Base-by-base conservation (phyloP, 1,140 invertebrate species). In the Zaprionus capensis region DNA sequence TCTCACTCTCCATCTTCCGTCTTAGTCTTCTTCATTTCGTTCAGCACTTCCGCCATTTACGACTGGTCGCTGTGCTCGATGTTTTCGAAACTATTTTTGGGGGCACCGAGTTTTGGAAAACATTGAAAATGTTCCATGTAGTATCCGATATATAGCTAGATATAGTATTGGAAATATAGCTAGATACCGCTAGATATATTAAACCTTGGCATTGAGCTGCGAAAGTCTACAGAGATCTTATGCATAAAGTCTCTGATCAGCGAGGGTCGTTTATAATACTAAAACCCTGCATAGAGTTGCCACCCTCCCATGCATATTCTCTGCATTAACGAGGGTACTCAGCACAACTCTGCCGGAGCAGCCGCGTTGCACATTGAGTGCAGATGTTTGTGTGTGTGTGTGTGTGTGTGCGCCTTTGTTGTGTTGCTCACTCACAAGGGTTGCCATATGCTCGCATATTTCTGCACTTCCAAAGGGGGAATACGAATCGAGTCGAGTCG, bases 361-460 rank as follows among this genome's bases (percentile, higher is more conserved):
- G 44, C n/a, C 44, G 17, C 44, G 2, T 55, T 61, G 36, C 55
- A 46, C 80, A 74, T 74, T 20, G 46, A 4, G 46, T 81, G 58
- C 59, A 76, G 59, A 76, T 76, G 68, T 41, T 41, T 57, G 71
- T 49, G 51, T 55, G 46, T n/a, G 11, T 51, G 20, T 61, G 55
- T 41, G 71, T 51, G 15, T 61, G 55, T 41, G 72, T 22, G 67
- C 49, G 70, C 71, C 71, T 83, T 88, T 82, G 77, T 46, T 87
- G 58, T 69, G 28, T 34, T 4, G 9, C 31, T 34, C 56, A 20
- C 58, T 71, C 70, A 87, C 88, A 87, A 87, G 84, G 84, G 84
- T 87, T 87, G 84, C 84, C 84, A 87, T 87, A 87, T 87, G 84
- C 84, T 84, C 70, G 78, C 81, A 87, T 87, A 87, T 87, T 88